A percentile compares a stretch with the other conserved stretches of the same genome.
These are phyloP conservation scores for Scolanthus callimorphus DNA, from an alignment of 92 coral and sea anemone species.

Conservation along the genomic window DNA sequence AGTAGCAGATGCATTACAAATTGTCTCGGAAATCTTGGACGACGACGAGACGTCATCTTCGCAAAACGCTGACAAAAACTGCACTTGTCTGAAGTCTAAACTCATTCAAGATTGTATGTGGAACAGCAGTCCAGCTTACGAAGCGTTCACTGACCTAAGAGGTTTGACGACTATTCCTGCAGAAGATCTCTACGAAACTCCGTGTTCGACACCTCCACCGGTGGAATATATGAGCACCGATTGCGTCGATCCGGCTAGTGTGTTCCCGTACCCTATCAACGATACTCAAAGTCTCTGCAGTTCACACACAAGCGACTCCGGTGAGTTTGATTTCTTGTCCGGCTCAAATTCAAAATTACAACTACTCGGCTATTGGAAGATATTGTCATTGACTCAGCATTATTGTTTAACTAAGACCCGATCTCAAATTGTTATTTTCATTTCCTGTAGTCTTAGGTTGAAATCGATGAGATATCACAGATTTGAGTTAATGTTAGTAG, in stretches of 20 bases:
- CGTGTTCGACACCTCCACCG: conserved; percentile 97
- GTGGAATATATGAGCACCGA: conserved; percentile 91
- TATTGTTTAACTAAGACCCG: no score
- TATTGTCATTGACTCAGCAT: no score
- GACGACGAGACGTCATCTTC: conserved; percentile 45
- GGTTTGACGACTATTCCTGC: conserved; percentile 28
- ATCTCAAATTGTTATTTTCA: no score
- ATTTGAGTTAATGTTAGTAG: no score
- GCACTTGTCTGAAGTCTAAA: conserved; percentile 78
- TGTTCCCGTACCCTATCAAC: conserved; percentile 95
- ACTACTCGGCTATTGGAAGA: no score
- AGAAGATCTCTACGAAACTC: conserved; percentile 83
- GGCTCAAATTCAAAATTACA: no score
- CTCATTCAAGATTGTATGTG: conserved; percentile 99
- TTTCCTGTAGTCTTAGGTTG: no score
- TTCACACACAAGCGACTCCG: conserved; percentile 80
- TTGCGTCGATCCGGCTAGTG: conserved; percentile 93
- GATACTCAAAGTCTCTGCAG: conserved; percentile 69
- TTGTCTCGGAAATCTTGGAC: conserved; percentile 84
- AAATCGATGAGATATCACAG: no score
- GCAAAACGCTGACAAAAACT: conserved; percentile 24
- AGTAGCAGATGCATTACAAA: conserved; percentile 90
- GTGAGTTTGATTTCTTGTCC: no score
- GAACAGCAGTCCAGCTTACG: conserved; percentile 74
- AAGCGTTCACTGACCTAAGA: conserved; percentile 49